Evolutionary conservation across 2,797 vertebrate genomes (phyloP), one percentile per base, ranked within the genome.

Genomic region (Apodemus agrarius): DNA sequence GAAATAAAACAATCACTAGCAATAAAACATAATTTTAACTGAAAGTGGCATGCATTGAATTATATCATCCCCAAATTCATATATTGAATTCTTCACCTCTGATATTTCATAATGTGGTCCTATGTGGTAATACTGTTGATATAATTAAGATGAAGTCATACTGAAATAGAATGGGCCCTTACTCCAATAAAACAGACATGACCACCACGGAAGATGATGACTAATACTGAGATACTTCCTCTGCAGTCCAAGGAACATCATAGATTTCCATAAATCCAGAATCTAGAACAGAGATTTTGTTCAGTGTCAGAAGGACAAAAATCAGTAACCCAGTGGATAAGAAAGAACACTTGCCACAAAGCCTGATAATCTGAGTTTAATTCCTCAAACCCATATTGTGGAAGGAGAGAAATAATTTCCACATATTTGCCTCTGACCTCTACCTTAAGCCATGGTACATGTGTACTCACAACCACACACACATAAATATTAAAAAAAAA

Each of bases 21-120:
- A 90, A 90, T 26, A 82, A 75, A 84, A 85, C 29, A 80, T 67
- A 61, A 57, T 80, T 89, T 91, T 69, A 85, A 90, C 54, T 82
- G 61, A 0, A 89, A 83, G 34, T 59, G 24, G 46, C n/a, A 89
- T 29, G 12, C 8, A 14, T 61, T 93, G 59, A 90, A 69, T 81
- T 90, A 4, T 67, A 31, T 78, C 7, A 52, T 37, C 29, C 57
- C 16, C 21, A 46, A 61, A 72, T 57, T 90, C 37, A 17, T 80
- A 54, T 43, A 40, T 37, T 81, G 24, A 79, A 84, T 29, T 59
- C 34, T 29, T 80, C 83, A 65, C 17, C 31, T 43, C 14, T 34
- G 10, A 34, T 80, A 49, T 74, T 88, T 91, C 83, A 91, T 74
- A 82, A 87, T 57, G 46, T 88, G 72, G 75, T 37, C 14, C 61